Percentiles rank a stretch among this genome's conserved stretches.
These are phyloP conservation scores for Sialis lutaria DNA, from an alignment of 2,888 invertebrate genomes.

Conservation along the genomic window DNA sequence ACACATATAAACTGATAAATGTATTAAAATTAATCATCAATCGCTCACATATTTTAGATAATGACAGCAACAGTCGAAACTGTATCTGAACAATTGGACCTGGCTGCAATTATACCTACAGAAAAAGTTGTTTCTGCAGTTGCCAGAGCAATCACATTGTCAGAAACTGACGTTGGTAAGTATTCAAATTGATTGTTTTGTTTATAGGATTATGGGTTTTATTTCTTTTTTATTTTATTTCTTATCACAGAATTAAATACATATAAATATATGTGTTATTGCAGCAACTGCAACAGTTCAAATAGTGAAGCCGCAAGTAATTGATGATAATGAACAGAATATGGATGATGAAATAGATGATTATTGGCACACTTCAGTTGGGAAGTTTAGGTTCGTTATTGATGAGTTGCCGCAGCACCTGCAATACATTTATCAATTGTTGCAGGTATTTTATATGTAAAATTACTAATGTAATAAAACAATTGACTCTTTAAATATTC, in stretches of 20 bases:
- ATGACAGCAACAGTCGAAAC: constrained; percentile 94
- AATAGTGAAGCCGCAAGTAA: constrained; percentile 58
- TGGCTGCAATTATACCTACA: constrained; percentile 69
- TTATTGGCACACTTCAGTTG: constrained; percentile 87
- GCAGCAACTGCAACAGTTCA: constrained; percentile 48
- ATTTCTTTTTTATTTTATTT: too few relatives aligned
- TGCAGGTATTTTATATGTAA: constrained; percentile 39
- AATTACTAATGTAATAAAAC: not conserved
- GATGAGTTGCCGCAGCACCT: constrained; percentile 81
- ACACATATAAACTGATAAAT: too few relatives aligned
- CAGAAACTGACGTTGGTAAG: constrained; percentile 75
- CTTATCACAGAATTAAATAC: too few relatives aligned
- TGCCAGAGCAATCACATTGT: constrained; percentile 71
- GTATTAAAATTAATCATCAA: too few relatives aligned
- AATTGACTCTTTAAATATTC: not conserved
- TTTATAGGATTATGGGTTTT: too few relatives aligned
- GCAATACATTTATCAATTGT: constrained; percentile 80
- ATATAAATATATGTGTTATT: too few relatives aligned
- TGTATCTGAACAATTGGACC: constrained; percentile 77
- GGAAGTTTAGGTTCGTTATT: constrained; percentile 79
- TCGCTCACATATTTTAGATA: constrained; percentile 39
- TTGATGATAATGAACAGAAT: constrained; percentile 59
- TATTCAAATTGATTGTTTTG: constrained; percentile 1
- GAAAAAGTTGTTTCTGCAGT: constrained; percentile 60
- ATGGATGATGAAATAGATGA: constrained; percentile 55